A percentile compares a stretch with the other conserved stretches of the same genome.
phyloP scores from a whole-genome alignment of 2,888 invertebrate species.

The Toxonevra muliebris region DNA sequence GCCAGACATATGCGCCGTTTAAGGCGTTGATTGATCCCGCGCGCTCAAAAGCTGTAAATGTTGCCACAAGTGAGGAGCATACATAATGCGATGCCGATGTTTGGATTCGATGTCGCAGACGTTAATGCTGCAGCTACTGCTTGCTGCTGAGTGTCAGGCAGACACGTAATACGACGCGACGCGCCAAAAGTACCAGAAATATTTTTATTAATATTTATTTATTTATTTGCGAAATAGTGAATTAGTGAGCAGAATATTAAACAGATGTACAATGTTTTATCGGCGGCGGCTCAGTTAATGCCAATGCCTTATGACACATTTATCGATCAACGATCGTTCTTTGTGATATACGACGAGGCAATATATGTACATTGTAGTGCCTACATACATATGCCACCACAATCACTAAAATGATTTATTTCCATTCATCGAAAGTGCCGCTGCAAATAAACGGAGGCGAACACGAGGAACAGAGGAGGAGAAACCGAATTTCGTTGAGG shows the following conservation, averaged over 20 bases:
- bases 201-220: too few species aligned
- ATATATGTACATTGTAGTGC: constrained; percentile 17
- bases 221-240: background rate
- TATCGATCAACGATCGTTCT: constrained; percentile 39
- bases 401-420: constrained; percentile 41
- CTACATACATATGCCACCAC: constrained; percentile 33
- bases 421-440: constrained; percentile 40
- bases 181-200: too few species aligned
- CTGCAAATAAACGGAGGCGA: background rate
- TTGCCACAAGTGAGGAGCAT: constrained; percentile 28
- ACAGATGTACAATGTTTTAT: constrained; percentile 19
- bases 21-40: constrained; percentile 59
- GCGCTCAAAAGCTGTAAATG: constrained; percentile 20
- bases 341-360: constrained; percentile 39
- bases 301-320: constrained; percentile 45
- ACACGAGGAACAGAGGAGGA: too few species aligned
- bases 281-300: constrained; percentile 25
- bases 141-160: too few species aligned
- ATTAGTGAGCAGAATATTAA: constrained; percentile 25
- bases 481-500: too few species aligned
- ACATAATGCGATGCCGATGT: constrained; percentile 17
- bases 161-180: too few species aligned
- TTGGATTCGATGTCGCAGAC: too few species aligned
- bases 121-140: too few species aligned
- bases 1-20: constrained; percentile 40